Conservation (phyloP, 2,113 vertebrate genomes). For the Tamias sibiricus region DNA sequence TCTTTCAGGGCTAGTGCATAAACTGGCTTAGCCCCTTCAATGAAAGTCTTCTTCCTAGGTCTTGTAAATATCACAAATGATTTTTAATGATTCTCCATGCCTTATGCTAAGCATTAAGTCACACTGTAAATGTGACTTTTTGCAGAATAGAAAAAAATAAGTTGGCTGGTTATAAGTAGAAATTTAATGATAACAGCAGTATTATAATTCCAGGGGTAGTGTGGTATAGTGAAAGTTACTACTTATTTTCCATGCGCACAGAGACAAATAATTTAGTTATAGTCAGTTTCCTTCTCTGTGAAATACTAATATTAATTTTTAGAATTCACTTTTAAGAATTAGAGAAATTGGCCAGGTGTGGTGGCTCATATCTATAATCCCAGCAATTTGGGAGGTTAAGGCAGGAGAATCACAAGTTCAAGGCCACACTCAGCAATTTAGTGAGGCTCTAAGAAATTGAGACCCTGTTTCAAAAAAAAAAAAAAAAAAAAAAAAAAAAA, state of each 20-base stretch:
- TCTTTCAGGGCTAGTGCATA: neutral
- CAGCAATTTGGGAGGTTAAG: no score
- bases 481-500: no score
- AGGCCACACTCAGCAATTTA: no score
- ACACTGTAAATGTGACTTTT: neutral
- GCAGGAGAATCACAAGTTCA: no score
- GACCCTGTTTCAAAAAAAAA: no score
- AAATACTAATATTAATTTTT: neutral
- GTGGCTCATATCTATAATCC: no score
- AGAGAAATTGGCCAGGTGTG: neutral
- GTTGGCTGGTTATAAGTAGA: neutral
- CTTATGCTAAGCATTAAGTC: neutral
- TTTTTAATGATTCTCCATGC: neutral
- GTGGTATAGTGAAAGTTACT: neutral
- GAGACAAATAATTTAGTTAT: neutral
- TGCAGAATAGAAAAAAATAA: neutral
- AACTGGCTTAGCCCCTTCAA: neutral
- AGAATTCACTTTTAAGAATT: conserved; percentile 9
- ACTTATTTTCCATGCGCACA: neutral
- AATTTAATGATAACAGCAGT: neutral
- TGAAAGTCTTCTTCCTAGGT: neutral
- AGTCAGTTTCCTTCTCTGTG: neutral
- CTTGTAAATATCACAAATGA: neutral
- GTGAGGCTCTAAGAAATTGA: no score
- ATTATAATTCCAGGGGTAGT: neutral